These are phyloP conservation scores for Gryon sp. DNA, from an alignment of 1,140 invertebrate genomes.

Conservation along the genomic window DNA sequence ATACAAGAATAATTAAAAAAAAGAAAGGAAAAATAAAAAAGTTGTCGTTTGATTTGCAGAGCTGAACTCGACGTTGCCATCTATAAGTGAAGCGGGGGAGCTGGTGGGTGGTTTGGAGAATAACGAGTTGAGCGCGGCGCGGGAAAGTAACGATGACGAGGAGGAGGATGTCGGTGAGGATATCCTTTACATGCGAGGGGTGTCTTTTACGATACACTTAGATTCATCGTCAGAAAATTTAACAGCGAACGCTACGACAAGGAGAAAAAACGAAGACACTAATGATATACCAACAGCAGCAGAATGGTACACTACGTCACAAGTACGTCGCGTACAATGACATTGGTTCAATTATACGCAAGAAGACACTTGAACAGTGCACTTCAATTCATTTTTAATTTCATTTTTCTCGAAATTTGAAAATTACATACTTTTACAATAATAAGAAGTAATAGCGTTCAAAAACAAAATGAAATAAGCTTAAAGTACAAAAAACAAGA, in stretches of 20 bases:
- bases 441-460: no score
- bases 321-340: conserved; percentile 59
- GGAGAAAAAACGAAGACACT: conserved; percentile 62
- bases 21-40: conserved; percentile 34
- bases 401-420: no score
- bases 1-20: neutral
- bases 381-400: neutral
- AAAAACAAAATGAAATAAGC: no score
- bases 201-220: conserved; percentile 88
- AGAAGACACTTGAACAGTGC: conserved; percentile 12
- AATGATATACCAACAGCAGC: conserved; percentile 63
- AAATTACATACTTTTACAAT: no score
- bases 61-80: conserved; percentile 84
- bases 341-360: conserved; percentile 31
- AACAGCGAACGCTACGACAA: conserved; percentile 67
- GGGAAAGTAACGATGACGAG: conserved; percentile 72
- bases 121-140: conserved; percentile 71
- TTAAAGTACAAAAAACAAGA: no score
- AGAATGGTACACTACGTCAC: conserved; percentile 63
- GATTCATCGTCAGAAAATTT: conserved; percentile 73
- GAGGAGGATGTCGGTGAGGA: conserved; percentile 83
- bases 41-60: conserved; percentile 80
- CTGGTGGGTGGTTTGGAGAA: conserved; percentile 68
- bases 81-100: conserved; percentile 71
- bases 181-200: conserved; percentile 90